Percentiles rank a stretch among this genome's conserved stretches.
These are phyloP conservation scores for Amphipyra tragopoginis DNA, from an alignment of 2,888 invertebrate genomes.

Conservation along the genomic window DNA sequence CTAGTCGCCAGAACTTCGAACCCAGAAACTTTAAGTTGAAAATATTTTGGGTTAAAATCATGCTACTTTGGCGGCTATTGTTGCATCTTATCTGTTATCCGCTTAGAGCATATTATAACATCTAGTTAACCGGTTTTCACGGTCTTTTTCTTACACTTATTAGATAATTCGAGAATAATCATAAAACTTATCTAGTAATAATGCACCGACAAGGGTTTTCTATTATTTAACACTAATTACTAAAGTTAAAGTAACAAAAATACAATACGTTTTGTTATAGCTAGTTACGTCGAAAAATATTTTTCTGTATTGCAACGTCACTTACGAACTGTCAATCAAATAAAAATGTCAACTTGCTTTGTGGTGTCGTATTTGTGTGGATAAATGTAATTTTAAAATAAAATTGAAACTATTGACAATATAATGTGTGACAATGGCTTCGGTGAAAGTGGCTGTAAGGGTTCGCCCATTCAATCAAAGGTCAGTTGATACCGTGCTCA, in stretches of 20 bases:
- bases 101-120: no score
- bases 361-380: slow-evolving; percentile 79
- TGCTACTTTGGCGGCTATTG: no score
- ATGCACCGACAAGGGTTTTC: no score
- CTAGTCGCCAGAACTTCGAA: no score
- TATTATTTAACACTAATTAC: neutral
- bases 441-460: slow-evolving; percentile 97
- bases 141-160: no score
- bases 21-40: no score
- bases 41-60: no score
- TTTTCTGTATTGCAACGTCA: slow-evolving; percentile 53
- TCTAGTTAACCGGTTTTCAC: no score
- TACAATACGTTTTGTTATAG: slow-evolving; percentile 19
- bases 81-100: no score
- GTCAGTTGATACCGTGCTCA: slow-evolving; percentile 81
- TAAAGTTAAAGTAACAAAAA: no score
- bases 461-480: slow-evolving; percentile 97
- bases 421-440: slow-evolving; percentile 94
- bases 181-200: no score
- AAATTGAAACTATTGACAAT: slow-evolving; percentile 75
- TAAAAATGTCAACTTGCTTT: slow-evolving; percentile 77
- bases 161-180: no score
- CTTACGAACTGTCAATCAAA: slow-evolving; percentile 57
- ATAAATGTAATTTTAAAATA: slow-evolving; percentile 78
- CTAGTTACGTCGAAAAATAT: slow-evolving; percentile 32